Evolutionary conservation across 1,140 invertebrate genomes (phyloP), one percentile per base, ranked within the genome.

Genomic region (Penaeus indicus): DNA sequence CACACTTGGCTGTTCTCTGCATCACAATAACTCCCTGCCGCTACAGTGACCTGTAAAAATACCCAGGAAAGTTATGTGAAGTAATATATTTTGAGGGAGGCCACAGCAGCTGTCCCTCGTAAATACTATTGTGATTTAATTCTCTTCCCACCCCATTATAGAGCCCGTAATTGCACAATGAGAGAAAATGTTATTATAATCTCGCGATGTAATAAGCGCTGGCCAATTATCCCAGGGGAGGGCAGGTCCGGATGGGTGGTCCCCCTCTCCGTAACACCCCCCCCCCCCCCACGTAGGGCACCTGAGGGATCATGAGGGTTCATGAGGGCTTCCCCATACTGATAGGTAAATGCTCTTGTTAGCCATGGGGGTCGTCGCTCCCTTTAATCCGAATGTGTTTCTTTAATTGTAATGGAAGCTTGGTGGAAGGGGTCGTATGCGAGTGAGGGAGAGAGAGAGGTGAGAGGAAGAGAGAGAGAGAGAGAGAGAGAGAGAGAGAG

Each of bases 131-230:
- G 86, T 88, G 86, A 88, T 88, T 88, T 88, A 88, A 83, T 75
- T 84, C 86, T 88, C 86, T 88, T 88, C 69, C 86, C 86, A 84
- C 86, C 86, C 86, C 86, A 84, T 88, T 88, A 88, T 88, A 81
- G 80, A 84, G 80, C 22, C 86, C 80, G 80, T 88, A 88, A 88
- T 88, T 88, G 79, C 86, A 88, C 80, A 88, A 88, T 83, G 86
- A 88, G 86, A 88, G 86, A 88, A 88, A 88, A 83, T 88, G 86
- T 88, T 88, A 88, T 88, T 88, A 88, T 88, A 88, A 88, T 88
- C 86, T 72, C 63, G 78, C 54, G 80, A 83, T 88, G 86, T 75
- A 75, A 88, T 88, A 88, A 82, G 62, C 80, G 25, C 64, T 63
- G 47, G 47, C 79, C 77, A 84, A 88, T 88, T 88, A 88, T 88